Evolutionary conservation across 2,797 vertebrate species (phyloP).

Genomic region (Poeciliopsis gracilis): DNA sequence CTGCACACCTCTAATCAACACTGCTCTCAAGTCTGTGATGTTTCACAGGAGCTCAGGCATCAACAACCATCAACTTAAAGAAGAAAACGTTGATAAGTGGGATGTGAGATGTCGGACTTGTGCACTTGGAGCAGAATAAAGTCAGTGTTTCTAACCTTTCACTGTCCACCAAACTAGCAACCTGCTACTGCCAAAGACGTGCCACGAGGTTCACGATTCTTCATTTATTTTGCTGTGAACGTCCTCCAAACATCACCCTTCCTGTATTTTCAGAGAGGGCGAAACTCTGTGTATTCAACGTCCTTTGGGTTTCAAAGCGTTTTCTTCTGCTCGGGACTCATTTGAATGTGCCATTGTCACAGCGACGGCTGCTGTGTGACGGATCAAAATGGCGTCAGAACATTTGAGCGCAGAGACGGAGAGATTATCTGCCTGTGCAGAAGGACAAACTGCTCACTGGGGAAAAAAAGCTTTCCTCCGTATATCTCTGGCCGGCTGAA

Average conservation of each 20-base stretch:
- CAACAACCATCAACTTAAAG: background rate
- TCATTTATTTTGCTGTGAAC: background rate
- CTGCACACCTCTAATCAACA: background rate
- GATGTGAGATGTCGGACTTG: fast-evolving
- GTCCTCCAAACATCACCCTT: constrained; percentile 9
- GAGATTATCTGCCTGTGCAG: constrained; percentile 72
- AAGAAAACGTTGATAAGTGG: background rate
- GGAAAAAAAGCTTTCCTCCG: constrained; percentile 21
- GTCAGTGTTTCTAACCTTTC: constrained; percentile 8
- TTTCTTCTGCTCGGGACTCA: constrained; percentile 31
- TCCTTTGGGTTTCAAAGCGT: background rate
- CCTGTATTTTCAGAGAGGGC: constrained; percentile 19
- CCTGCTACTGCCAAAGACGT: constrained; percentile 17
- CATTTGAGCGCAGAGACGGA: constrained; percentile 56
- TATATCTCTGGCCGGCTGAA: constrained; percentile 17
- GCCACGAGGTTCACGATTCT: constrained; percentile 25
- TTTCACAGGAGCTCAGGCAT: background rate
- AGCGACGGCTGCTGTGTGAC: constrained; percentile 36
- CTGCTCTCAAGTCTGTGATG: background rate
- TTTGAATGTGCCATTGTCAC: constrained; percentile 47
- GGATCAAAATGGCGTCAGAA: constrained; percentile 75
- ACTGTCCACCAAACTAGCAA: background rate
- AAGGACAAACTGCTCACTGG: constrained; percentile 47
- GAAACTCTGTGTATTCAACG: constrained; percentile 8
- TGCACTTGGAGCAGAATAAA: background rate